Evolutionary conservation across 2,888 invertebrate genomes (phyloP), one percentile per base, ranked within the genome.

Genomic region (Troglohyphantes excavatus): DNA sequence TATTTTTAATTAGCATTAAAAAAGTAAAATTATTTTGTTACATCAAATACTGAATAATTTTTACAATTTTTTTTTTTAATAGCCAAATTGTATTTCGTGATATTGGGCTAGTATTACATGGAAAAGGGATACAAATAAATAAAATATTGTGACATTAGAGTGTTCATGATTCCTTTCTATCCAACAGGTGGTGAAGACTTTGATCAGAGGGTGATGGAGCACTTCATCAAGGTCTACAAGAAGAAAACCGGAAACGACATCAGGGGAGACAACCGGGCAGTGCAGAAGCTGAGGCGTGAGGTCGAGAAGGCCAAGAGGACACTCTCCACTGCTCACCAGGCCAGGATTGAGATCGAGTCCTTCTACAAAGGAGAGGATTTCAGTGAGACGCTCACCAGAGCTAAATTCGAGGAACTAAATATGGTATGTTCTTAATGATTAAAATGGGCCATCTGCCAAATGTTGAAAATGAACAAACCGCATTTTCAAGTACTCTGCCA

Each of bases 291-390:
- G 93, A 96, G 98, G 94, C 96, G 98, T 94, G 99, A 98, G 94
- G 98, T 98, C 27, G 99, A 99, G 94, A 98, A 98, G 94, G 99
- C 98, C 0, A 99, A 99, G 95, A 95, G 98, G 93, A 98, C 98
- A 33, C 95, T 99, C 92, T 98, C 98, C 83, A 96, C 97, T 89
- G 96, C 96, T 93, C 99, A 99, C 94, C 98, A 98, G 94, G 98
- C 98, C 93, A 96, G 97, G 94, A 98, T 99, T 93, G 99, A 99
- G 95, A 98, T 99, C 92, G 99, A 99, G 94, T 98, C 98, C 63
- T 97, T 99, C 96, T 98, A 96, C 93, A 99, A 99, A 93, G 98
- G 98, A 92, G 98, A 98, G 93, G 99, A 99, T 94, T 99, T 99
- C 96, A 97, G 98, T 7, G 99, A 99, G 94, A 98, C 98, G 1